Conservation (phyloP, 2,888 invertebrate genomes). For the Watsonalla cultraria region DNA sequence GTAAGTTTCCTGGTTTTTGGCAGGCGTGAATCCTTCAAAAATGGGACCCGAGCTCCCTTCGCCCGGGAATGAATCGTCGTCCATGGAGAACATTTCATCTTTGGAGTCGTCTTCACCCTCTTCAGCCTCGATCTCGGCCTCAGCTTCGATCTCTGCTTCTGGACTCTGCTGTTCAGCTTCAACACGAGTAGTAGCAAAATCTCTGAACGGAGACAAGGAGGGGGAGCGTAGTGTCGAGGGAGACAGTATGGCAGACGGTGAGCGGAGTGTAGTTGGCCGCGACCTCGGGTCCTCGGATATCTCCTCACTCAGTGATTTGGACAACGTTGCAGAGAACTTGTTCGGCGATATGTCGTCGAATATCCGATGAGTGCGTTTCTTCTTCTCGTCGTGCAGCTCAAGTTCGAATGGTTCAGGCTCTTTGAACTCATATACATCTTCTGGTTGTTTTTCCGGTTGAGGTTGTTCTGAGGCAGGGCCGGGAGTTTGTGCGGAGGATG, state of each 20-base stretch:
- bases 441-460: constrained; percentile 61
- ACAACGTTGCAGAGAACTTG: constrained; percentile 65
- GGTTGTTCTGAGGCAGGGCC: constrained; percentile 35
- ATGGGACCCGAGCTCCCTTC: constrained; percentile 72
- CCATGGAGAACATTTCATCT: constrained; percentile 78
- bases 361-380: constrained; percentile 70
- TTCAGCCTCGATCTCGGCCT: background rate
- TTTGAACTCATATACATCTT: constrained; percentile 92
- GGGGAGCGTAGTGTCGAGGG: constrained; percentile 46
- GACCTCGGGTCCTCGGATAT: constrained; percentile 67
- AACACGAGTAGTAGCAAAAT: constrained; percentile 65
- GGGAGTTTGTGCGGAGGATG: constrained; percentile 22
- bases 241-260: constrained; percentile 39
- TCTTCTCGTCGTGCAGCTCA: constrained; percentile 82
- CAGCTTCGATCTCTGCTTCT: background rate
- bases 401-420: constrained; percentile 93
- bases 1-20: constrained; percentile 76
- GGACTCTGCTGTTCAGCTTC: background rate
- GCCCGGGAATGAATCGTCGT: constrained; percentile 80
- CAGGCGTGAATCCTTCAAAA: constrained; percentile 78
- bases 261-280: constrained; percentile 49
- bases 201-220: constrained; percentile 67
- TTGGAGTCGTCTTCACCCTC: constrained; percentile 79
- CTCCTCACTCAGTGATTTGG: constrained; percentile 77
- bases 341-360: constrained; percentile 74